Conservation (phyloP, 2,113 vertebrate species). For the Sinocyclocheilus grahami region DNA sequence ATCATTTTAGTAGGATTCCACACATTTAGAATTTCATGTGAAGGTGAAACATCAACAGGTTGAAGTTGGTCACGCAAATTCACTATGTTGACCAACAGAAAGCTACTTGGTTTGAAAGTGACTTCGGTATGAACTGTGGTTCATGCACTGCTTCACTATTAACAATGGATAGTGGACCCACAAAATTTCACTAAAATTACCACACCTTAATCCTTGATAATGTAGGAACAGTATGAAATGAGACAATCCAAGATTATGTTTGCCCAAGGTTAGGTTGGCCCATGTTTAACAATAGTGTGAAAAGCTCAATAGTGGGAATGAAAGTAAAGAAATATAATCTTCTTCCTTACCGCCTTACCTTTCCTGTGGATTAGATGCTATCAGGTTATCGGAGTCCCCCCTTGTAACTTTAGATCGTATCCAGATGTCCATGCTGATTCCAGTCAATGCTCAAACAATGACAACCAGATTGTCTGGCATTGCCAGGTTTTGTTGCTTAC, state of each 20-base stretch:
- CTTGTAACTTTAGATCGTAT: conserved; percentile 61
- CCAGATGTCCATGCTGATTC: conserved; percentile 66
- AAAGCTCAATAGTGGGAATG: conserved; percentile 1
- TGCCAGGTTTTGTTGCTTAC: conserved; percentile 42
- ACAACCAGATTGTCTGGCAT: conserved; percentile 60
- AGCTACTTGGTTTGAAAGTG: not conserved
- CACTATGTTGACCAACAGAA: not conserved
- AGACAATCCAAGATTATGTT: not conserved
- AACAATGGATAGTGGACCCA: not conserved
- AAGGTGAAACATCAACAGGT: not conserved
- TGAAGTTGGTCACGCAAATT: not conserved
- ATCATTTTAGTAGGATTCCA: not conserved
- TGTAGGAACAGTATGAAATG: not conserved
- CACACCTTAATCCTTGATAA: not conserved
- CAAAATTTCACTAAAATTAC: not conserved
- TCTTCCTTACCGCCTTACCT: conserved; percentile 15
- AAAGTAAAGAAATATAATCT: conserved; percentile 25
- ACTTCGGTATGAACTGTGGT: not conserved
- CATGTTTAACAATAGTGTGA: conserved; percentile 10
- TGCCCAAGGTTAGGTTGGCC: not conserved
- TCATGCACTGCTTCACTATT: not conserved
- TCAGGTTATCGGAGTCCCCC: conserved; percentile 21
- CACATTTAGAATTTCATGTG: not conserved
- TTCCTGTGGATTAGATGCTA: conserved; percentile 37
- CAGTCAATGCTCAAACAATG: conserved; percentile 44